Evolutionary conservation across 2,888 invertebrate genomes (phyloP), one percentile per base, ranked within the genome.

Genomic region (Drosophila meridionalis): DNA sequence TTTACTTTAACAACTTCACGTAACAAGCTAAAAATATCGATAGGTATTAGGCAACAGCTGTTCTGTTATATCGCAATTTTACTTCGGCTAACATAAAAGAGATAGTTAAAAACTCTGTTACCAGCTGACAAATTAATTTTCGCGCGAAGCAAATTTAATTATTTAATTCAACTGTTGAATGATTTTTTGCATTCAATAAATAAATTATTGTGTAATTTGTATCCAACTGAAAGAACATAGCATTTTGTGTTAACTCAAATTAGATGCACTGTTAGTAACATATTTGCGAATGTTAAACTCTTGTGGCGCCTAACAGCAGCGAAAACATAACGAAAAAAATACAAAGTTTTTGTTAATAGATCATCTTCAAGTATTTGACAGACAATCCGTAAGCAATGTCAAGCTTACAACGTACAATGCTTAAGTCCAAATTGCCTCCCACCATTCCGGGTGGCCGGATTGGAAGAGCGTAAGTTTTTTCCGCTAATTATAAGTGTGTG

Each of bases 391-490:
- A 69, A 63, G 57, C 48, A 57, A 96, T 96, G 96, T 96, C 96
- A 64, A 94, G 95, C 69, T 94, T 96, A 82, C 96, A 96, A 91
- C 96, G 95, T 91, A 95, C 94, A 87, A 94, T 96, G 73, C 93
- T 96, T 89, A 96, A 96, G 92, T 95, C 94, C 76, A 95, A 95
- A 92, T 92, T 96, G 79, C 96, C 96, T 79, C 96, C 96, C 59
- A 94, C 94, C 32, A 90, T 93, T 66, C 93, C 93, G 2, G 76
- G 92, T 8, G 82, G 91, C n/a, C 90, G 93, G 26, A 92, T 93
- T 30, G 92, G 93, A 40, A 82, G 92, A 91, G 92, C 92, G 93
- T 93, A 91, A 90, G 89, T 87, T 69, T 75, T 70, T 26, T 8
- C 38, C 53, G 36, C n/a, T 30, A 57, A 60, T 30, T 52, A 53